Evolutionary conservation across 1,140 invertebrate species (phyloP).

Genomic region (Octopus bimaculoides): DNA sequence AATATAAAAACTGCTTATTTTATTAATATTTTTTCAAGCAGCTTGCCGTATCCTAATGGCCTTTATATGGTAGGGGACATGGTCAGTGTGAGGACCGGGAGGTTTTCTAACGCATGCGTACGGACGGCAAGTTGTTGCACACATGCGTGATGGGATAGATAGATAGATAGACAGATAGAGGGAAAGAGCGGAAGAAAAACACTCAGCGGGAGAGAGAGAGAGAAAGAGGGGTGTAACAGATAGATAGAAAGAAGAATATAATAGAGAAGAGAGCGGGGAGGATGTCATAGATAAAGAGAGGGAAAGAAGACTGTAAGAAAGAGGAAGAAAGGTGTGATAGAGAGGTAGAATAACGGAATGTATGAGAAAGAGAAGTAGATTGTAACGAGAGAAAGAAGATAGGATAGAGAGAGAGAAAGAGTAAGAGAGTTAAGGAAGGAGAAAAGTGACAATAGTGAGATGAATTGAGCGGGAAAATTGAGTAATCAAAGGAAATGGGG

Average conservation of each 20-base stretch:
- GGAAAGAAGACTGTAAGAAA: neutral
- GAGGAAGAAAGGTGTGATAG: neutral
- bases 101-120: too few relatives aligned
- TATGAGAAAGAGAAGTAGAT: neutral
- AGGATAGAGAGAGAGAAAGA: neutral
- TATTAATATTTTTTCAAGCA: too few relatives aligned
- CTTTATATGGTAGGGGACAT: too few relatives aligned
- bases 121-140: too few relatives aligned
- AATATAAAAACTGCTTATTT: too few relatives aligned
- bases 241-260: neutral
- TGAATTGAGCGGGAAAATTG: neutral
- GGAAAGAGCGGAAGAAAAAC: neutral
- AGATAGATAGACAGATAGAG: neutral
- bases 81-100: too few relatives aligned
- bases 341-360: neutral
- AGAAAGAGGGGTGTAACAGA: neutral
- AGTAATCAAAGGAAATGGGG: neutral
- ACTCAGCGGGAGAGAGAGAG: neutral
- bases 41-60: too few relatives aligned
- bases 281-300: neutral
- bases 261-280: neutral
- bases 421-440: neutral
- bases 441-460: neutral
- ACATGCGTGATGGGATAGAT: neutral
- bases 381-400: neutral